Evolutionary conservation across 2,113 vertebrate genomes (phyloP).

Genomic region (Lasiurus cinereus): DNA sequence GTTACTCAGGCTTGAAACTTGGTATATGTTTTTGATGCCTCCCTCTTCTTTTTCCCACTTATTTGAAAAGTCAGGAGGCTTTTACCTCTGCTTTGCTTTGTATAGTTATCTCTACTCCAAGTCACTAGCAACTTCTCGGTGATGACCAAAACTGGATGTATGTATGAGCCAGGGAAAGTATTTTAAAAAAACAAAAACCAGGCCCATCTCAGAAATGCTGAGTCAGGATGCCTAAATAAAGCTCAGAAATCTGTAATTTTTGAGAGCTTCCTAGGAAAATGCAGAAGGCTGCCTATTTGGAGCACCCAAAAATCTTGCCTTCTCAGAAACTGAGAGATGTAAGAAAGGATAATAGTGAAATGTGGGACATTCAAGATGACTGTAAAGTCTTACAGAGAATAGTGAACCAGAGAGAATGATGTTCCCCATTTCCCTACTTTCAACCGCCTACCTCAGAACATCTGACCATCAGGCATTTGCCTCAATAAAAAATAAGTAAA

Average conservation of each 20-base stretch:
- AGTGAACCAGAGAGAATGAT: neutral
- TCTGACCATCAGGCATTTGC: neutral
- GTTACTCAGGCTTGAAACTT: neutral
- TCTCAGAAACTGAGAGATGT: neutral
- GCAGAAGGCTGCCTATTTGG: neutral
- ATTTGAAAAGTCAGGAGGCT: neutral
- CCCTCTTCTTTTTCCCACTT: neutral
- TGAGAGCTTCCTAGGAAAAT: neutral
- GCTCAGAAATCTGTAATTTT: neutral
- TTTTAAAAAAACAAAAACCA: neutral
- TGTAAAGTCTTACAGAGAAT: neutral
- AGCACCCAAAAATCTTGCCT: neutral
- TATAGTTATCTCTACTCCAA: neutral
- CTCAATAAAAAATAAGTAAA: neutral
- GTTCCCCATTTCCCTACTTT: neutral
- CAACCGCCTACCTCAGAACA: neutral
- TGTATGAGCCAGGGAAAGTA: neutral
- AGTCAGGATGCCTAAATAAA: neutral
- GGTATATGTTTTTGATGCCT: neutral
- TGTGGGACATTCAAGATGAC: neutral
- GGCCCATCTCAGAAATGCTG: neutral
- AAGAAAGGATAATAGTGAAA: neutral
- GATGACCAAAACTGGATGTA: neutral
- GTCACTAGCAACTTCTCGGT: neutral
- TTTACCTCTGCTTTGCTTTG: neutral